Percentiles rank a stretch among this genome's conserved stretches.
These are phyloP conservation scores for Atta texana DNA, from an alignment of 1,140 invertebrate species.

Conservation along the genomic window DNA sequence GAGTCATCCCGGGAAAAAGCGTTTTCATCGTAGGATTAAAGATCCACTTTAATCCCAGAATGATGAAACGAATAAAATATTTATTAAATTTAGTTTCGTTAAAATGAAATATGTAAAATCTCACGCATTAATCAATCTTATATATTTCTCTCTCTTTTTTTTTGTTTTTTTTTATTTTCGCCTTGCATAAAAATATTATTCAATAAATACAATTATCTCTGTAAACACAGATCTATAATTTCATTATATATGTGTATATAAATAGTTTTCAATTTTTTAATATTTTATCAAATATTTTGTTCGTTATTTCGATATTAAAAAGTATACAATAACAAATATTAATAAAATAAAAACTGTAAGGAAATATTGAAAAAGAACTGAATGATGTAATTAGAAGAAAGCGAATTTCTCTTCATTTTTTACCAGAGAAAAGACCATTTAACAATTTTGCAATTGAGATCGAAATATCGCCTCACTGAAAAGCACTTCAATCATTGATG, in stretches of 20 bases:
- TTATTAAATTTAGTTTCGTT: background rate
- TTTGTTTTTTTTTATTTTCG: background rate
- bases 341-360: background rate
- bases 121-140: background rate
- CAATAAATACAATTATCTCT: background rate
- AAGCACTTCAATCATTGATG: constrained; percentile 16
- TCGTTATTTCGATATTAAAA: background rate
- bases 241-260: background rate
- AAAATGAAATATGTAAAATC: background rate
- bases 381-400: background rate
- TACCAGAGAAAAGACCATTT: background rate
- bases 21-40: no score
- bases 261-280: background rate
- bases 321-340: background rate
- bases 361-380: background rate
- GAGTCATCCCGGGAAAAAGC: background rate
- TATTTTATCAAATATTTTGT: background rate
- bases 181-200: background rate
- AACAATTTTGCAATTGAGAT: constrained; percentile 35
- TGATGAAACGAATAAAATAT: background rate
- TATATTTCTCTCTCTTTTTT: background rate
- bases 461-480: constrained; percentile 5
- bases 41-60: background rate
- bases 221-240: background rate
- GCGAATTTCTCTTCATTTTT: background rate